Base-by-base conservation (phyloP, 2,888 invertebrate genomes). In the Drosophila setosimentum region DNA sequence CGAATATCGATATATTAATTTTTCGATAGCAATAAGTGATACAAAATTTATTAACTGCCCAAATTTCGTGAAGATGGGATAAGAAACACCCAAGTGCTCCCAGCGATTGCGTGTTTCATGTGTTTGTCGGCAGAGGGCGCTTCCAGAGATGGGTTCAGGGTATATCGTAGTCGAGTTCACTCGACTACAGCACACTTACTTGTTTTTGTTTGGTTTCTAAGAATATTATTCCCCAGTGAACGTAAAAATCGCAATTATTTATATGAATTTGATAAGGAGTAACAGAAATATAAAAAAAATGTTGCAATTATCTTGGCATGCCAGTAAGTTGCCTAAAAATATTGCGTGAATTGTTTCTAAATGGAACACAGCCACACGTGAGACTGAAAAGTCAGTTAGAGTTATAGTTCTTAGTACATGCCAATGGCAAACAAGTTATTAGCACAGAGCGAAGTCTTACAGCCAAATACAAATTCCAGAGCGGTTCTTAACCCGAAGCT, bases 401-500 rank as follows among this genome's bases (percentile, higher is more conserved):
- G 54, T 55, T 58, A 57, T 35, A 57, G 48, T 54, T 21, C 55
- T 33, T 33, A 32, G 35, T 27, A 18, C 55, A 48, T 45, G 68
- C 57, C 55, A 74, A 60, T 61, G 49, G 45, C 40, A 69, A 76
- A 59, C 59, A 62, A 75, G 61, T 65, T 80, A 49, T 63, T 75
- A 62, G 59, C 54, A 59, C 35, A 49, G 48, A 65, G 45, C 71
- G 53, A 35, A 30, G 61, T 68, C 68, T 63, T 68, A 50, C 68
- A 64, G 75, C 80, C 45, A 61, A 61, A 75, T 42, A 60, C 33
- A 57, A 80, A 77, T 80, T 65, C 76, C 76, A 69, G 48, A 55
- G 62, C 65, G 80, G 48, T 18, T 65, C 29, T 80, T 77, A 65
- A 76, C 80, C 76, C 51, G 62, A 27, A 40, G 58, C 49, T 61